Conservation (phyloP, 2,113 vertebrate genomes). For the Vulpes ferrilata region DNA sequence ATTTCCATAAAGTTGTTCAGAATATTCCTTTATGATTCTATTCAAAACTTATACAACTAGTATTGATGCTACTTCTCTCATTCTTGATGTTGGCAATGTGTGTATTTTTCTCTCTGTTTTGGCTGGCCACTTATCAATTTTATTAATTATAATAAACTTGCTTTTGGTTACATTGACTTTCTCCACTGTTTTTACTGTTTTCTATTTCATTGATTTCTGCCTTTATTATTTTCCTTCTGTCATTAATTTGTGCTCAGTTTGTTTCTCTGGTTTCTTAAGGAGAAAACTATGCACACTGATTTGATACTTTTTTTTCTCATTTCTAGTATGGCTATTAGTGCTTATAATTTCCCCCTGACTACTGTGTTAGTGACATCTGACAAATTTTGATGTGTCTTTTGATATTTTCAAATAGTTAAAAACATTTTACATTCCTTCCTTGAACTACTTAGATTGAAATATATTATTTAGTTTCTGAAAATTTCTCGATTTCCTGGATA, state of each 20-base stretch:
- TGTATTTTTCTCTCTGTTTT: background rate
- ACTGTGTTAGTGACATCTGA: background rate
- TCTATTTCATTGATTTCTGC: slow-evolving; percentile 30
- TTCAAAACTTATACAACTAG: background rate
- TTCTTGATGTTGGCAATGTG: background rate
- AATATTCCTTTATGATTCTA: background rate
- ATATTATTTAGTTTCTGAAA: background rate
- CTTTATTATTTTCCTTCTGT: slow-evolving; percentile 20
- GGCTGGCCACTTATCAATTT: background rate
- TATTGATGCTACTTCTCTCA: background rate
- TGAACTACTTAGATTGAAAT: background rate
- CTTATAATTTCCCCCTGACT: background rate
- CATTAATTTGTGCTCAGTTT: background rate
- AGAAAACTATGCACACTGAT: background rate
- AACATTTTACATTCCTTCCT: background rate
- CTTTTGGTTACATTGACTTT: slow-evolving; percentile 12
- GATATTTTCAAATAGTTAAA: slow-evolving; percentile 1
- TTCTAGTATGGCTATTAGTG: background rate
- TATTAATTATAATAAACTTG: background rate
- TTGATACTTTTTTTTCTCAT: background rate
- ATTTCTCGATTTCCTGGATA: background rate
- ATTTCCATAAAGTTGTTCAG: background rate
- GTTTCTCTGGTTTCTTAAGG: background rate
- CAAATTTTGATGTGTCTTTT: background rate
- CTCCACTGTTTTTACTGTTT: background rate